Percentiles rank a stretch among this genome's conserved stretches.
phyloP scores from a whole-genome alignment of 2,888 invertebrate genomes.

The Gryllus longicercus region DNA sequence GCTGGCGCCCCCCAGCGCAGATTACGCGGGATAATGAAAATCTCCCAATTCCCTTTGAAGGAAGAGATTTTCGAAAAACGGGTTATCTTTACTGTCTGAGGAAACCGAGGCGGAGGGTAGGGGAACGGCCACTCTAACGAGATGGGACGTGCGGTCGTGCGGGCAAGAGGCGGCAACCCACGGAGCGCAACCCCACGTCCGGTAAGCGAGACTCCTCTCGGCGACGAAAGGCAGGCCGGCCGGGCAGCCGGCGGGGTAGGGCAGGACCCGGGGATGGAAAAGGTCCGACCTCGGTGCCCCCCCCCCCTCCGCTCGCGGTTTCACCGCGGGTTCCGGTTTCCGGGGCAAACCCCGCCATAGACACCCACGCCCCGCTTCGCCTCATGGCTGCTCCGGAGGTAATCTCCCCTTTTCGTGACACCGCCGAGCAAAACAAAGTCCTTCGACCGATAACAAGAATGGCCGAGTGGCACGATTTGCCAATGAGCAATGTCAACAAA shows the following conservation, averaged over 20 bases:
- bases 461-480: too few species aligned
- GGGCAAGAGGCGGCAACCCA: not conserved
- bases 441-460: too few species aligned
- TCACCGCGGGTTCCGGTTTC: conserved; percentile 8
- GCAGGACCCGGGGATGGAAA: not conserved
- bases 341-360: not conserved
- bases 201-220: conserved; percentile 7
- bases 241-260: not conserved
- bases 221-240: not conserved
- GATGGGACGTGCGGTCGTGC: conserved; percentile 17
- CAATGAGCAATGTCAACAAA: too few species aligned
- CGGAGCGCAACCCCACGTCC: not conserved
- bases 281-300: not conserved
- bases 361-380: not conserved
- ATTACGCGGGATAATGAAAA: conserved; percentile 17
- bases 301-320: not conserved
- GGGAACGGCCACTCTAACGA: not conserved
- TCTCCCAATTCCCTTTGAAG: not conserved
- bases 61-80: conserved; percentile 1
- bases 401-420: too few species aligned
- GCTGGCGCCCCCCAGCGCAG: not conserved
- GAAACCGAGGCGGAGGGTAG: not conserved
- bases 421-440: too few species aligned
- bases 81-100: not conserved
- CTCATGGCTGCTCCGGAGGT: not conserved